phyloP scores from a whole-genome alignment of 2,888 invertebrate species.

The Drosophila robusta region DNA sequence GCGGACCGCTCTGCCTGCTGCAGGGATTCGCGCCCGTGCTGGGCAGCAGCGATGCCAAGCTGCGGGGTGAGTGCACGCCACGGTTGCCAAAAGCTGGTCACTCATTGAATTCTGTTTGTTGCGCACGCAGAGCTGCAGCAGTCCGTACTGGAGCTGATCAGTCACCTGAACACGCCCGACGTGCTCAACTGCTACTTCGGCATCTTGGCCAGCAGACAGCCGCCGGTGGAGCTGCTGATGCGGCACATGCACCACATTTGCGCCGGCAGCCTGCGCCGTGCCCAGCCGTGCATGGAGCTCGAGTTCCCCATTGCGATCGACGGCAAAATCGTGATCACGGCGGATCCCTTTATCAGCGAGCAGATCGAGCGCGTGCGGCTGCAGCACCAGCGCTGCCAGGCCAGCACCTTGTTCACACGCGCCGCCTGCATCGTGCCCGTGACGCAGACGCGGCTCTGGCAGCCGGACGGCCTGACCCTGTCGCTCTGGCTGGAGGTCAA shows the following conservation, averaged over 20 bases:
- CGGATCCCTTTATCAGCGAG: conserved; percentile 74
- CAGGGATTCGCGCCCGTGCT: conserved; percentile 83
- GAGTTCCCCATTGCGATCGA: conserved; percentile 83
- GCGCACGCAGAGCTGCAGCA: conserved; percentile 87
- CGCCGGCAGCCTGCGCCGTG: conserved; percentile 70
- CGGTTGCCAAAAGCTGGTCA: too few relatives aligned
- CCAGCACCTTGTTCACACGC: conserved; percentile 81
- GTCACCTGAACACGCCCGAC: conserved; percentile 84
- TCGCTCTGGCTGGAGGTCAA: conserved; percentile 84
- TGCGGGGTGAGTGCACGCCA: conserved; percentile 69
- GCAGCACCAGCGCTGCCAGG: conserved; percentile 80
- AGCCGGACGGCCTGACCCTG: conserved; percentile 81
- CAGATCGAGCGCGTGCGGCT: conserved; percentile 82
- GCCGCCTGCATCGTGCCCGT: conserved; percentile 83
- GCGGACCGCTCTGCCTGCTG: conserved; percentile 83
- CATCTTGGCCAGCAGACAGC: conserved; percentile 87
- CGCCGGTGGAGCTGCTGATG: conserved; percentile 87
- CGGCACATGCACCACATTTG: conserved; percentile 85
- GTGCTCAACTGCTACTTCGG: conserved; percentile 87
- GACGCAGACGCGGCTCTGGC: conserved; percentile 82
- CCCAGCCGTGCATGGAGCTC: conserved; percentile 82
- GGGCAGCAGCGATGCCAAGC: conserved; percentile 73
- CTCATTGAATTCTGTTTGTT: too few relatives aligned
- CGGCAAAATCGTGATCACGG: conserved; percentile 78
- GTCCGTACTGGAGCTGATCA: conserved; percentile 88